Evolutionary conservation across 2,113 vertebrate genomes (phyloP).

Genomic region (Cariama cristata): DNA sequence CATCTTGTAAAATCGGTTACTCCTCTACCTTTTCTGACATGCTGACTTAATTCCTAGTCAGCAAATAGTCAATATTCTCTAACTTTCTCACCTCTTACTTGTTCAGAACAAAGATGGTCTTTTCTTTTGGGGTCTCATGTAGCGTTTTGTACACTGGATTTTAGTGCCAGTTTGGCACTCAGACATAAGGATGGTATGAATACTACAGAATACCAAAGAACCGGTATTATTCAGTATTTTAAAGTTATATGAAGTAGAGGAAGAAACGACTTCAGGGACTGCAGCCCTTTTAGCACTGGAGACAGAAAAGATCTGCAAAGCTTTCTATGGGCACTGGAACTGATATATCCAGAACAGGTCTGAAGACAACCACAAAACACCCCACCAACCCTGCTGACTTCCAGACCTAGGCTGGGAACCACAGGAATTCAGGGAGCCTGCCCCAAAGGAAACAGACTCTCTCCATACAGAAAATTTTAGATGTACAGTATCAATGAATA

Average conservation of each 20-base stretch:
- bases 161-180: not conserved
- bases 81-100: not conserved
- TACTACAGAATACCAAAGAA: not conserved
- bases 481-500: not conserved
- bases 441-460: not conserved
- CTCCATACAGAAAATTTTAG: not conserved
- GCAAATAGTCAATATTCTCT: not conserved
- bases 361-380: not conserved
- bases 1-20: not conserved
- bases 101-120: not conserved
- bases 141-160: not conserved
- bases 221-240: not conserved
- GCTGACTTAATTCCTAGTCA: not conserved
- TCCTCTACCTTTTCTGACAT: not conserved
- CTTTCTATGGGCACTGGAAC: not conserved
- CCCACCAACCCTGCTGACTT: not conserved
- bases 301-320: not conserved
- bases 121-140: not conserved
- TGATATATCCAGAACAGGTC: not conserved
- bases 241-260: not conserved
- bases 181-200: not conserved
- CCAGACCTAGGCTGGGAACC: not conserved
- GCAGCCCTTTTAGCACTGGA: not conserved
- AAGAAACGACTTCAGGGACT: not conserved
- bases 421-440: not conserved